phyloP scores from a whole-genome alignment of 64 coral and sea anemone genomes.

The Acropora tenuis region DNA sequence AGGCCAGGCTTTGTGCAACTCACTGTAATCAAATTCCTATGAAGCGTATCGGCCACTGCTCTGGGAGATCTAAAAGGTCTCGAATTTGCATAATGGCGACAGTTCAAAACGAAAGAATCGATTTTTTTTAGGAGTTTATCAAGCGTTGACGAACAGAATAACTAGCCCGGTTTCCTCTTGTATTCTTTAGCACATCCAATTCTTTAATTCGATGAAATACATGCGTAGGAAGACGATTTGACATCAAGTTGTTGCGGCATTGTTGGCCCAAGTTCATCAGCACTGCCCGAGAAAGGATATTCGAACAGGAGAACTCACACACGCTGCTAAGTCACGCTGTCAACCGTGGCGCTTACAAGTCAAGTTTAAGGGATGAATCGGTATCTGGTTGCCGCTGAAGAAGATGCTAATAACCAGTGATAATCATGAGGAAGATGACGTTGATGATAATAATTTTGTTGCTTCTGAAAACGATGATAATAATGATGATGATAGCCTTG shows the following conservation, averaged over 20 bases:
- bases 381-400: no score
- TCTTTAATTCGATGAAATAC: not conserved
- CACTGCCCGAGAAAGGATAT: not conserved
- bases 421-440: not conserved
- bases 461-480: not conserved
- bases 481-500: not conserved
- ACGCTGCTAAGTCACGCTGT: no score
- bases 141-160: not conserved
- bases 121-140: not conserved
- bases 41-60: not conserved
- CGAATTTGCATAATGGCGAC: not conserved
- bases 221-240: not conserved
- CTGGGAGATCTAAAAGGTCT: not conserved
- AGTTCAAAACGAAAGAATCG: not conserved
- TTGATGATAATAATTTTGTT: not conserved
- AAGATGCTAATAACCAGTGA: not conserved
- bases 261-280: not conserved
- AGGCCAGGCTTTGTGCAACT: no score
- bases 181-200: not conserved
- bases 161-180: not conserved
- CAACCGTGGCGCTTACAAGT: no score
- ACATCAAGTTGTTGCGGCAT: not conserved
- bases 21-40: not conserved
- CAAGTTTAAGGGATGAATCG: no score
- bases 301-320: not conserved